Base-by-base conservation (phyloP, 2,113 vertebrate genomes). In the Nerophis lumbriciformis region DNA sequence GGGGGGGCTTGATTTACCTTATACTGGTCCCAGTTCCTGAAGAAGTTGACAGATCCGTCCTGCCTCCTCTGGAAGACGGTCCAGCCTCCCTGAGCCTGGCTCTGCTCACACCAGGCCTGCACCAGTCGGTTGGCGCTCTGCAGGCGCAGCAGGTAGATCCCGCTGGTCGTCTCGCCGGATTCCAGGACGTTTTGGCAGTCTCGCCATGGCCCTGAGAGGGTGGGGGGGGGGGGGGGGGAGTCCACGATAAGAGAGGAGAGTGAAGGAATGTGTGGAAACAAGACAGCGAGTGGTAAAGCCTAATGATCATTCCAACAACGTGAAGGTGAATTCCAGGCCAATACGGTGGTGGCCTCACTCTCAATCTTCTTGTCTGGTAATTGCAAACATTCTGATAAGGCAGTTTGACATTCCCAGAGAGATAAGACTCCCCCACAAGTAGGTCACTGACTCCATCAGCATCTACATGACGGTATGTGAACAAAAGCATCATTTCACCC, bases 41-140 rank as follows among this genome's bases (percentile, higher is more conserved):
- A 95, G 86, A 96, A 96, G 80, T 93, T 94, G 60, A 94, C 91
- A 0, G 93, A 94, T 1, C 94, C 94, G 4, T 95, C 94, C 69
- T 93, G 93, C 71, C 94, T 87, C 73, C 92, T 88, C 81, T 96
- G 94, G 66, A 96, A 92, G 66, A 94, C 90, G 0, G 92, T 94
- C 94, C 94, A 96, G 35, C 94, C 94, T 14, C 94, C 94, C 8
- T 90, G 83, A 12, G 84, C 89, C 1, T 38, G 79, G 72, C 84
- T 85, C 69, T 95, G 94, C 15, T 95, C 94, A 10, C 94, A 96
- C 94, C 94, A 96, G 4, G 87, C 93, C 56, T 93, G 89, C 60
- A 94, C 76, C 51, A 92, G 82, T 0, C 77, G 88, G 71, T 90
- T 92, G 44, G 89, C 83, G 6, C 84, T 84, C 42, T 48, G 85